Conservation (phyloP, 1,140 invertebrate genomes). For the Chlorops oryzae region DNA sequence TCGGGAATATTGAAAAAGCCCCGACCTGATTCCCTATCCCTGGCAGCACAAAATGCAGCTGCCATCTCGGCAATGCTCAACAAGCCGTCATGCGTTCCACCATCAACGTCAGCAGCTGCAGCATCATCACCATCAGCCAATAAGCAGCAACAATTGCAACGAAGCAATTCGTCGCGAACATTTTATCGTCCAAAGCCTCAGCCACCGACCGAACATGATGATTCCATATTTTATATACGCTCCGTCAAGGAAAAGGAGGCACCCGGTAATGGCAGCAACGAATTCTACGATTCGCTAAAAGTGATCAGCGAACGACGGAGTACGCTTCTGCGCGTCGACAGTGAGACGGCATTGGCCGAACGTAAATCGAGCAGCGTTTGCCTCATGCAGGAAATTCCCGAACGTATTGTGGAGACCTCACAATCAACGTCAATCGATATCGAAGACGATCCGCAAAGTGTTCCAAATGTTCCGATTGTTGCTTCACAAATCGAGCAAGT, state of each 20-base stretch:
- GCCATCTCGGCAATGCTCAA: background rate
- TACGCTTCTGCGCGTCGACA: conserved; percentile 39
- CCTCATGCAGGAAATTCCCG: conserved; percentile 6
- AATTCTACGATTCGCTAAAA: conserved; percentile 40
- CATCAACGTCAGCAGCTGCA: background rate
- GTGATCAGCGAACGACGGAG: conserved; percentile 41
- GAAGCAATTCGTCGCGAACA: conserved; percentile 41
- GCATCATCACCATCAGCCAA: conserved; percentile 9
- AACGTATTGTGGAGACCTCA: too few relatives aligned
- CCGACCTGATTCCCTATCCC: conserved; percentile 35
- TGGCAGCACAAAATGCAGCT: conserved; percentile 10
- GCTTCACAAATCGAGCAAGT: too few relatives aligned
- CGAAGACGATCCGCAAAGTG: background rate
- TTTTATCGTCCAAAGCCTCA: conserved; percentile 38
- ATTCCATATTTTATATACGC: conserved; percentile 41
- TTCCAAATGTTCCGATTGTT: too few relatives aligned
- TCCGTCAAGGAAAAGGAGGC: conserved; percentile 16
- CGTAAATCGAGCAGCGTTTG: conserved; percentile 21
- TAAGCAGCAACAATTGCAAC: too few relatives aligned
- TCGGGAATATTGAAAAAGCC: conserved; percentile 26
- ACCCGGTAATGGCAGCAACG: conserved; percentile 24
- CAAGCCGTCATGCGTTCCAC: conserved; percentile 16
- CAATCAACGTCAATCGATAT: conserved; percentile 1
- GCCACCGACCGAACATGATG: conserved; percentile 29
- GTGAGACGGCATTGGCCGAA: conserved; percentile 36